Percentiles rank a stretch among this genome's conserved stretches.
phyloP scores from a whole-genome alignment of 2,888 invertebrate genomes.

The Congeria kusceri region DNA sequence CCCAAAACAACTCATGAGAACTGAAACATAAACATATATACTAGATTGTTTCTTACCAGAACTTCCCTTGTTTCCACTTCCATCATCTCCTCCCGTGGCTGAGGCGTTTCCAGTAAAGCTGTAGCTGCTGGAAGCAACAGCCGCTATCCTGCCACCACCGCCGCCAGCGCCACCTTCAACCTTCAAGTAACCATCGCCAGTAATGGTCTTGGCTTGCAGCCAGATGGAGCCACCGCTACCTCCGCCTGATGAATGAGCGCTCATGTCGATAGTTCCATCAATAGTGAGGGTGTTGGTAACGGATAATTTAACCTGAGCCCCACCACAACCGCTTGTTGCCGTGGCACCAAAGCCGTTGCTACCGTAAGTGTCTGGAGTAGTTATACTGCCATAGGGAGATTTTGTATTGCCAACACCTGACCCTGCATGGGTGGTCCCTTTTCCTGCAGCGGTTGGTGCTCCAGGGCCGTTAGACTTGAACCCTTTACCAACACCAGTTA shows the following conservation, averaged over 20 bases:
- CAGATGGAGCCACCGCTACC: slow-evolving; percentile 73
- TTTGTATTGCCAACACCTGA: slow-evolving; percentile 56
- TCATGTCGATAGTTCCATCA: slow-evolving; percentile 73
- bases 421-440: slow-evolving; percentile 73
- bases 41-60: slow-evolving; percentile 24
- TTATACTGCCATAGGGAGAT: slow-evolving; percentile 68
- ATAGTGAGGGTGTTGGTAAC: slow-evolving; percentile 45
- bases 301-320: slow-evolving; percentile 69
- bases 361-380: slow-evolving; percentile 67
- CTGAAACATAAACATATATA: neutral
- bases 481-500: slow-evolving; percentile 71
- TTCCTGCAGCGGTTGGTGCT: slow-evolving; percentile 39
- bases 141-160: slow-evolving; percentile 61
- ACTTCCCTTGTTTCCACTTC: slow-evolving; percentile 37
- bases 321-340: slow-evolving; percentile 58
- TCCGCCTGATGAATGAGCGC: slow-evolving; percentile 60
- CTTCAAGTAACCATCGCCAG: slow-evolving; percentile 65
- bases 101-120: slow-evolving; percentile 52
- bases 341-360: slow-evolving; percentile 70
- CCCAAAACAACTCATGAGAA: no score
- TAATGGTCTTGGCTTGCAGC: slow-evolving; percentile 50
- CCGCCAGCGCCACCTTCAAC: slow-evolving; percentile 67
- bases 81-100: slow-evolving; percentile 37
- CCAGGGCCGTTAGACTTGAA: slow-evolving; percentile 64
- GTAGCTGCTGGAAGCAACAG: slow-evolving; percentile 35